A percentile compares a stretch with the other conserved stretches of the same genome.
These are phyloP conservation scores for Drosophila sechellia DNA, from an alignment of 1,140 invertebrate species.

Conservation along the genomic window DNA sequence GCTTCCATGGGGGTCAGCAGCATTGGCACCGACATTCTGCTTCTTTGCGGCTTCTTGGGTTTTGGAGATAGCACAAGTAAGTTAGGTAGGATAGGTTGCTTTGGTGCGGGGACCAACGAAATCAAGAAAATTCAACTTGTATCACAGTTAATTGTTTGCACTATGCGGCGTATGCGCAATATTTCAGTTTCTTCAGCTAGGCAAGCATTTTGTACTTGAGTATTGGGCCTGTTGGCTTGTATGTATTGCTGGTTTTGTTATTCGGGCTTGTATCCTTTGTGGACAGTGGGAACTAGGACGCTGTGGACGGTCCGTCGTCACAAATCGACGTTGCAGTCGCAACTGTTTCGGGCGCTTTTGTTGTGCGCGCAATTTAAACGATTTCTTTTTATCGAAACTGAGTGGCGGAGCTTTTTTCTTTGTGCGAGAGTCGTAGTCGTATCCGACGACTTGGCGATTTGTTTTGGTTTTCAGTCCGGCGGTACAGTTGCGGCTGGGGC, in stretches of 20 bases:
- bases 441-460: slow-evolving; percentile 62
- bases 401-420: slow-evolving; percentile 67
- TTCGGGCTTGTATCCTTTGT: slow-evolving; percentile 25
- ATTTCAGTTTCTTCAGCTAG: slow-evolving; percentile 33
- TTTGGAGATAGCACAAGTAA: slow-evolving; percentile 2
- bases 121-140: slow-evolving; percentile 51
- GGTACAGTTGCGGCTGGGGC: slow-evolving; percentile 77
- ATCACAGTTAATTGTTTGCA: slow-evolving; percentile 71
- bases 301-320: slow-evolving; percentile 61
- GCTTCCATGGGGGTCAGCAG: slow-evolving; percentile 63
- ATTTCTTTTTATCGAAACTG: slow-evolving; percentile 78
- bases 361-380: slow-evolving; percentile 81
- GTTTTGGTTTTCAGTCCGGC: slow-evolving; percentile 71
- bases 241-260: slow-evolving; percentile 10
- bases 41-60: slow-evolving; percentile 8
- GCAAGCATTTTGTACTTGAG: slow-evolving; percentile 65
- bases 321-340: slow-evolving; percentile 71
- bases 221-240: slow-evolving; percentile 10
- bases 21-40: slow-evolving; percentile 69
- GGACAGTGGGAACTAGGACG: slow-evolving; percentile 39
- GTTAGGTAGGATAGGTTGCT: slow-evolving; percentile 20
- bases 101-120: slow-evolving; percentile 27
- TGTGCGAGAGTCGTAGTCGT: slow-evolving; percentile 42
- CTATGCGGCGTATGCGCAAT: slow-evolving; percentile 69
- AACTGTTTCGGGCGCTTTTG: slow-evolving; percentile 73